These are phyloP conservation scores for Pungitius pungitius DNA, from an alignment of 2,113 vertebrate genomes.

Conservation along the genomic window DNA sequence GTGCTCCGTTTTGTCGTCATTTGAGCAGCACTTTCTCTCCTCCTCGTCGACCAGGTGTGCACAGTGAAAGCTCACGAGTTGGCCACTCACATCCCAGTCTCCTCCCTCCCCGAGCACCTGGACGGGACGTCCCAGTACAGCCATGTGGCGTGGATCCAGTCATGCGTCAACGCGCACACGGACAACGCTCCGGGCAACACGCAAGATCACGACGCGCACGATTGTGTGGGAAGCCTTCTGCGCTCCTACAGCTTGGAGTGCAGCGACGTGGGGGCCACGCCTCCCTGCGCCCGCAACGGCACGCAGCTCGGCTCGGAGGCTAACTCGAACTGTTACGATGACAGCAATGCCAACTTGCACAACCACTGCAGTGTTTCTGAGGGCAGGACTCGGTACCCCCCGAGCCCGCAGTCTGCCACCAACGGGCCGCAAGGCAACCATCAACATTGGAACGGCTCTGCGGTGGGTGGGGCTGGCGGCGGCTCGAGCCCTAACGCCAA, in stretches of 20 bases:
- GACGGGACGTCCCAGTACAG: slow-evolving; percentile 83
- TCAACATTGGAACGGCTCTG: slow-evolving; percentile 84
- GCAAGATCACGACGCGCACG: slow-evolving; percentile 67
- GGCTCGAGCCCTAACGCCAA: slow-evolving; percentile 73
- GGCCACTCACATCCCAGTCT: slow-evolving; percentile 82
- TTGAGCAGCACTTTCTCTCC: not conserved
- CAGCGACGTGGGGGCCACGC: slow-evolving; percentile 59
- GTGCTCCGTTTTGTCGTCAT: not conserved
- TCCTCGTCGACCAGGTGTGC: slow-evolving; percentile 76
- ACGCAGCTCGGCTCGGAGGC: slow-evolving; percentile 62
- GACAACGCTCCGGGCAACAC: slow-evolving; percentile 67
- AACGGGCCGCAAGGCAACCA: slow-evolving; percentile 71
- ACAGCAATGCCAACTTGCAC: slow-evolving; percentile 82
- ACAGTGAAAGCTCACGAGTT: slow-evolving; percentile 84
- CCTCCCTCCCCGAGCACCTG: slow-evolving; percentile 83
- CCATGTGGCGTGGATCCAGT: slow-evolving; percentile 86
- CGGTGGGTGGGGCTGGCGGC: slow-evolving; percentile 59
- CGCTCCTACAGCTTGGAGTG: slow-evolving; percentile 80
- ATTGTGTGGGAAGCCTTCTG: slow-evolving; percentile 84
- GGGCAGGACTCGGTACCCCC: slow-evolving; percentile 75
- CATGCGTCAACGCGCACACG: slow-evolving; percentile 80
- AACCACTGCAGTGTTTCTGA: slow-evolving; percentile 73
- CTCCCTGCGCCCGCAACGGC: slow-evolving; percentile 56
- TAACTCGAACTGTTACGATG: slow-evolving; percentile 82
- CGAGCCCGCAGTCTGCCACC: slow-evolving; percentile 51